These are phyloP conservation scores for Micrastur ruficollis DNA, from an alignment of 2,797 vertebrate species.

Conservation along the genomic window DNA sequence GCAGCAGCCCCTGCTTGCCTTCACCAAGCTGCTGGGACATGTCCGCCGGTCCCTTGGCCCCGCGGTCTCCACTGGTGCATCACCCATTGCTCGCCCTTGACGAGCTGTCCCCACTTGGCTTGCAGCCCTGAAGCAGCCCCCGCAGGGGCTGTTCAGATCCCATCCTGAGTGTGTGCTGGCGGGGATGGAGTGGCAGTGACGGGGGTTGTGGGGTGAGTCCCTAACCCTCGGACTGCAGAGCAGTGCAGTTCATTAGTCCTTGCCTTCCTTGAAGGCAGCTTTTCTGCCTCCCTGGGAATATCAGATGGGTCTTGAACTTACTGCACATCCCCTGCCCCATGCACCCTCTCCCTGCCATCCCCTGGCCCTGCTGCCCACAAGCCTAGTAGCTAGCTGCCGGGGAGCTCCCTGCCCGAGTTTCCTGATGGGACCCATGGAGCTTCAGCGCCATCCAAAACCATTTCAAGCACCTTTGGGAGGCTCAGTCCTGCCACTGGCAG, in stretches of 20 bases:
- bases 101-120: accelerated
- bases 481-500: background rate
- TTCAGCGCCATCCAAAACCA: background rate
- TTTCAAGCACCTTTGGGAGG: background rate
- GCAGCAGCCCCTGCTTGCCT: background rate
- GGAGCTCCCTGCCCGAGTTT: background rate
- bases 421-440: background rate
- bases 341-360: background rate
- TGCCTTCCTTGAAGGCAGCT: accelerated
- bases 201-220: background rate
- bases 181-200: accelerated
- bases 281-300: background rate
- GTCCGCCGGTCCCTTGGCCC: background rate
- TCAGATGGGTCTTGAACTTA: background rate
- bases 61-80: accelerated
- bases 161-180: accelerated
- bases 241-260: background rate
- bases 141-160: background rate
- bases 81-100: accelerated
- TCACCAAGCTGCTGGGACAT: background rate
- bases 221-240: background rate
- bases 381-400: background rate
- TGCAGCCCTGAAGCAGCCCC: accelerated
- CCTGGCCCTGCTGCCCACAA: accelerated
- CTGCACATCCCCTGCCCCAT: background rate